A percentile compares a stretch with the other conserved stretches of the same genome.
These are phyloP conservation scores for Phrixothrix hirtus DNA, from an alignment of 2,888 invertebrate species.

Conservation along the genomic window DNA sequence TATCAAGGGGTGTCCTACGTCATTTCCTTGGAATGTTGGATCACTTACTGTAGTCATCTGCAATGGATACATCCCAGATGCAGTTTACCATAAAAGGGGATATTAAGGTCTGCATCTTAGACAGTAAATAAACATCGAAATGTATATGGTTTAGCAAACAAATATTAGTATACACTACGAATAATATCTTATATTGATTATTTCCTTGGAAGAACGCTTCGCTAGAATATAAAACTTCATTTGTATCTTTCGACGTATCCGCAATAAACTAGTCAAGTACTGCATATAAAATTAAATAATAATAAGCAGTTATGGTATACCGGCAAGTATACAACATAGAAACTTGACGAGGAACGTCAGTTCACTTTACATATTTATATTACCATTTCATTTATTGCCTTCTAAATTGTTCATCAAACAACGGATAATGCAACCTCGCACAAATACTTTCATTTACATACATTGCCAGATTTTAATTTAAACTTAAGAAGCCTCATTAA, in stretches of 20 bases:
- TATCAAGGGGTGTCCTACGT: conserved; percentile 26
- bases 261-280: conserved; percentile 19
- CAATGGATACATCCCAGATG: conserved; percentile 34
- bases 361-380: background rate
- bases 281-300: conserved; percentile 13
- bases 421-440: background rate
- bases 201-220: conserved; percentile 2
- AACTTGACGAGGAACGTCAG: background rate
- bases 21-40: conserved; percentile 21
- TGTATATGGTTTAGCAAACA: conserved; percentile 27
- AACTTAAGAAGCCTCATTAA: conserved; percentile 20
- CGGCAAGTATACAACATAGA: background rate
- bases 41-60: conserved; percentile 17
- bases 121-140: conserved; percentile 28
- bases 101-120: conserved; percentile 19
- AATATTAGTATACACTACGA: conserved; percentile 28
- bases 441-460: conserved; percentile 6
- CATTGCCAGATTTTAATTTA: conserved; percentile 19
- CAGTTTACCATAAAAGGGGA: conserved; percentile 23
- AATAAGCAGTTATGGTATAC: background rate
- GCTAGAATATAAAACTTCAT: conserved; percentile 16
- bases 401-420: conserved; percentile 3
- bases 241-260: conserved; percentile 15
- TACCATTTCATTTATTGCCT: conserved; percentile 4
- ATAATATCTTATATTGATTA: conserved; percentile 30